Base-by-base conservation (phyloP, 2,888 invertebrate species). In the Conomelus anceps region DNA sequence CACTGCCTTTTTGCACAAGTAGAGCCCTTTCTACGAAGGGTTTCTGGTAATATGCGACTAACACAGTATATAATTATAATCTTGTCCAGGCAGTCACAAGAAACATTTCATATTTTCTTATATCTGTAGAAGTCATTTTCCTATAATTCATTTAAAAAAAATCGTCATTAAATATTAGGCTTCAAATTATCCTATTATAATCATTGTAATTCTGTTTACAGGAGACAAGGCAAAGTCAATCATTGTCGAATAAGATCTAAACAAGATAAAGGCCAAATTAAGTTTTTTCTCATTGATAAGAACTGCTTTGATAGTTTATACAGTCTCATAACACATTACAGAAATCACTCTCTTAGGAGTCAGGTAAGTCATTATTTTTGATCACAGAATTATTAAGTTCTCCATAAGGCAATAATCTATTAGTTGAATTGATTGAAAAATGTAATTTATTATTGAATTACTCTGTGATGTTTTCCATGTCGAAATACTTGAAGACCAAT, bases 201-300 rank as follows among this genome's bases (percentile, higher is more conserved):
- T n/a, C n/a, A n/a, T n/a, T n/a, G 22, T 88, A 22, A 20, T 29
- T 41, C 24, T 22, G 23, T 26, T 92, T 92, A n/a, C 91, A 94
- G 94, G 93, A 95, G 98, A 20, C 96, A 96, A 92, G 97, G 97
- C 85, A 96, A 96, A 92, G 98, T 98, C 0, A 98, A 98, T 93
- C 99, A 99, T 93, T 98, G 98, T 93, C 95, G 98, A 86, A 99
- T 99, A 90, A 96, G 97, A 92, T 94, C 98, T 88, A 97, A 97
- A 92, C 98, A 98, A 92, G 98, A 98, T 90, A 95, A 96, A 92
- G 98, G 98, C 6, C 94, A 97, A 91, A 97, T 97, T 0, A 98
- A 97, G 93, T 99, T 97, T 94, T 98, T 97, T 93, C 94, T 99
- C 89, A 97, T 98, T 85, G 98, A 98, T 91, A 95, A 96, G 4